Base-by-base conservation (phyloP, 35 echinoderm and acorn worm species). In the Ophiothrix spiculata region DNA sequence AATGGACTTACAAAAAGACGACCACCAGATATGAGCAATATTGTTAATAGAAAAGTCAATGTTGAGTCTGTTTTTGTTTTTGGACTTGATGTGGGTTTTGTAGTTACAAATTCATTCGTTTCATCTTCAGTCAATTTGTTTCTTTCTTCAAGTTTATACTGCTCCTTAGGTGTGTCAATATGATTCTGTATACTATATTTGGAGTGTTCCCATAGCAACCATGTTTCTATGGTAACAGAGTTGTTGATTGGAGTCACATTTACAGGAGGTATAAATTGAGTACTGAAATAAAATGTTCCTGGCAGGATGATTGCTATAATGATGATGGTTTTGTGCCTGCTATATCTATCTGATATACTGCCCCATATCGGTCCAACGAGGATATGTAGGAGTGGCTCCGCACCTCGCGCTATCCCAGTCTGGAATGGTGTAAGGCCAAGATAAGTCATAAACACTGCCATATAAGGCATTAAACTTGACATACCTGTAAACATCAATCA, bases 11-110 rank as follows among this genome's bases (percentile, higher is more conserved):
- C 17, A 25, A 69, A 69, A 10, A 69, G 23, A 25, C 60, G 60
- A 12, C 60, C 60, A 25, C 60, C 3, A 6, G 1, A 6, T 69
- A 69, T n/a, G 1, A 69, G 25, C 17, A 69, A 28, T n/a, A 69
- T n/a, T 28, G 29, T 69, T 4, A 69, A 28, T 69, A 25, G 6
- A n/a, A 69, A 69, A 2, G 60, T 69, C 25, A 69, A 25, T 25
- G 60, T 69, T 15, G 60, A 69, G 25, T 69, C 60, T 69, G 8
- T 69, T 69, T 69, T 69, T 69, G 60, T 69, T n/a, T 69, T 69
- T 12, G 6, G 16, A 69, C 16, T 28, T 15, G 60, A 15, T 12
- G 60, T 69, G 8, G 60, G 17, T 69, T 10, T 1, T 12, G 60
- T 15, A 69, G 10, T 69, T 69, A 28, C 4, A 25, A 28, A 25